Evolutionary conservation across 1,140 invertebrate species (phyloP), one percentile per base, ranked within the genome.

Genomic region (Eupristina koningsbergeri): DNA sequence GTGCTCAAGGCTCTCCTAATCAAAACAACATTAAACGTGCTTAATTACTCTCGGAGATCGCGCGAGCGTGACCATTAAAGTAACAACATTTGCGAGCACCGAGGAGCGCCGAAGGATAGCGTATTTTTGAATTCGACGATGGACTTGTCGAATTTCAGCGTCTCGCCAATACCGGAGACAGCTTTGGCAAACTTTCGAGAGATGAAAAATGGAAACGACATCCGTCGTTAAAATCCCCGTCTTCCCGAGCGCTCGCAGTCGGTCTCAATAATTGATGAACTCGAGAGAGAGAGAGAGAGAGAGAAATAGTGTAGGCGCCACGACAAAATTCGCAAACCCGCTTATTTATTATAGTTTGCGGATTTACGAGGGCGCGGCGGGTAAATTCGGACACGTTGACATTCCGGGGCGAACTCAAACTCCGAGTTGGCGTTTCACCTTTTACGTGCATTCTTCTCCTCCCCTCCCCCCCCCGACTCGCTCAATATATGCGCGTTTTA

Each of bases 361-460:
- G 45, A 83, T 53, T 83, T 50, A 82, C 80, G 80, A 82, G 80
- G 73, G 73, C 73, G 80, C 75, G 80, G 22, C 61, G n/a, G 58
- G 78, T 71, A 36, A 53, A 71, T 71, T 80, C 36, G 63, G 78
- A 80, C 80, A 29, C 64, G 39, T 3, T 26, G 71, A 63, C 36
- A 45, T 31, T 81, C 69, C 53, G 53, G 26, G 53, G 26, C 22
- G 26, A 58, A 58, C 17, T 47, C 58, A 34, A 15, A 15, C 19
- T 34, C 11, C 7, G n/a, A n/a, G n/a, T n/a, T n/a, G n/a, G n/a
- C 29, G 17, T 75, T 45, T 22, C 47, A 53, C 15, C 31, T 31
- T 34, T 34, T 34, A 50, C 29, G 15, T 41, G 15, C 39, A 19
- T 75, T 31, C 29, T 17, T 15, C 47, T 50, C 15, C 5, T 47